A percentile compares a stretch with the other conserved stretches of the same genome.
Conservation (phyloP, 2,797 vertebrate species). For the Novumbra hubbsi region DNA sequence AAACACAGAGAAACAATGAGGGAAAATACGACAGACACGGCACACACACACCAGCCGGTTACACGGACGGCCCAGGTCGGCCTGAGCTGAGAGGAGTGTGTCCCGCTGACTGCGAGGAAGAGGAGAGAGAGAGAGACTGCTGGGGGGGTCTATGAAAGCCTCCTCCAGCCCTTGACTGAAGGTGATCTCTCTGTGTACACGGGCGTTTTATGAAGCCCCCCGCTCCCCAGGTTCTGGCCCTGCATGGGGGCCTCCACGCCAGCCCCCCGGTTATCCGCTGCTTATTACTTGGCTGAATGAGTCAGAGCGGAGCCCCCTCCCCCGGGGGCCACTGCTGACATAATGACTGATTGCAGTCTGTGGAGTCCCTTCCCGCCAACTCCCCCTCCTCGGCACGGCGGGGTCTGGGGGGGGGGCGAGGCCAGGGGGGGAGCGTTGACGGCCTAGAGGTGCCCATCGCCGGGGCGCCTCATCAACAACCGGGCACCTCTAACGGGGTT, state of each 20-base stretch:
- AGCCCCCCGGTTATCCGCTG: conserved; percentile 64
- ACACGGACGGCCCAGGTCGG: conserved; percentile 1
- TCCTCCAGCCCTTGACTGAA: conserved; percentile 49
- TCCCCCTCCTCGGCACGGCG: conserved; percentile 53
- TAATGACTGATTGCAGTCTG: conserved; percentile 78
- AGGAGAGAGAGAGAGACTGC: neutral
- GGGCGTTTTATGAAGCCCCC: conserved; percentile 36
- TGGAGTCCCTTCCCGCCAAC: conserved; percentile 61
- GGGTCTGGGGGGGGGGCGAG: conserved; percentile 35
- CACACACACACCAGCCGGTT: conserved; percentile 13
- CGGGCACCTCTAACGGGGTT: conserved; percentile 15
- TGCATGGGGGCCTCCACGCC: conserved; percentile 39
- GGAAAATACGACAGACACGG: neutral
- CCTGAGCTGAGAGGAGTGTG: conserved; percentile 15
- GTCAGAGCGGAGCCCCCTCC: conserved; percentile 57
- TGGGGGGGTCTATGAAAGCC: conserved; percentile 13
- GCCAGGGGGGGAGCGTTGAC: conserved; percentile 30
- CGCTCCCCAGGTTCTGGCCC: conserved; percentile 38
- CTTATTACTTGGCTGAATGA: conserved; percentile 77
- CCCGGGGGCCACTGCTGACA: conserved; percentile 67
- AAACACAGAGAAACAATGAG: no score
- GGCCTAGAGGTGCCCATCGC: conserved; percentile 41
- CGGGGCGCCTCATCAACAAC: conserved; percentile 43
- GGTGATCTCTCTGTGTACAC: conserved; percentile 44
- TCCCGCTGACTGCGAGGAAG: conserved; percentile 17